Evolutionary conservation across 1,140 invertebrate genomes (phyloP), one percentile per base, ranked within the genome.

Genomic region (Rhynchophorus ferrugineus): DNA sequence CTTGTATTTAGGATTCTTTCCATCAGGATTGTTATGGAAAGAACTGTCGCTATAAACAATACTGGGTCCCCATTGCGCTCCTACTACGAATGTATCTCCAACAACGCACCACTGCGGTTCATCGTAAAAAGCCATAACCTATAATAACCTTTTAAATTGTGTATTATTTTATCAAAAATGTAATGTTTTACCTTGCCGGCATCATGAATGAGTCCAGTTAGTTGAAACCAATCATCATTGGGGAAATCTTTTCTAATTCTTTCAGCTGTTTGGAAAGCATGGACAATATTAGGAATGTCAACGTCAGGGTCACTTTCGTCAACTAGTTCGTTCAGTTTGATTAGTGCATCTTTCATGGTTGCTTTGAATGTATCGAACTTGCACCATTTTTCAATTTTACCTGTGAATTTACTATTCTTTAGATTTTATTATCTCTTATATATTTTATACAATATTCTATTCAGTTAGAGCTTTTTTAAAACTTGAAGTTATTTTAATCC

Each of bases 241-340:
- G 95, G 95, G 70, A 92, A 83, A 33, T 87, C 83, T 19, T 77
- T 63, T 1, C 94, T 80, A 51, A 97, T 93, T 41, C 84, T 77
- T 73, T 98, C 95, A 0, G 95, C 95, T 0, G 95, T 96, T 76
- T 98, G 95, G 71, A 92, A 98, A 35, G 91, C 94, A 71, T 98
- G 95, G 21, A 95, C 78, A 38, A 94, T 90, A 71, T 98, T 98
- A 1, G 94, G 93, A 50, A 97, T 70, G 62, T 85, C 79, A 3
- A 83, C 82, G 72, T 98, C 95, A 0, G 95, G 95, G 73, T 98
- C 95, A 39, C 88, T 91, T 71, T 97, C 93, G 61, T 98, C 95
- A 3, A 97, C 81, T 35, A 98, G 73, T 45, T 84, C 79, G 69
- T 96, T 95, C n/a, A 98, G 72, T 64, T 83, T 84, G 44, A 88